Percentiles rank a stretch among this genome's conserved stretches.
These are phyloP conservation scores for Drosophila fuyamai DNA, from an alignment of 1,140 invertebrate genomes.

Conservation along the genomic window DNA sequence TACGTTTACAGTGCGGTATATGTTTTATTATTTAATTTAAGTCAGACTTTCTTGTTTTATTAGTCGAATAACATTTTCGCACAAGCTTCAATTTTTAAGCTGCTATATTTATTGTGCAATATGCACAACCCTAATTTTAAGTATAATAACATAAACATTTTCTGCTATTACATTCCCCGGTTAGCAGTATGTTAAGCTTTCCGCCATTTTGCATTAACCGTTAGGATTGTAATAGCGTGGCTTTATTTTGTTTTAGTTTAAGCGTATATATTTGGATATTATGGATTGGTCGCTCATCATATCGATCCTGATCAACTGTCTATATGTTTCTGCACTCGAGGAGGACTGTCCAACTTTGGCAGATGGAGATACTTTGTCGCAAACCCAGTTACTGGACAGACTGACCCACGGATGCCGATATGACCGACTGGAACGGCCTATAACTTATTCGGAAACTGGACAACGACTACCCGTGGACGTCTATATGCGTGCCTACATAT, in stretches of 20 bases:
- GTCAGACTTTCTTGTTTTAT: too few species aligned
- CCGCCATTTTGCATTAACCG: constrained; percentile 29
- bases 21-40: background rate
- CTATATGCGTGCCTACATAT: constrained; percentile 89
- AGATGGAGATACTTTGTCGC: constrained; percentile 87
- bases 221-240: constrained; percentile 15
- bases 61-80: too few species aligned
- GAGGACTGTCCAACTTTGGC: constrained; percentile 86
- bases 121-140: background rate
- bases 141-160: background rate
- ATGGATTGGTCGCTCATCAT: constrained; percentile 55
- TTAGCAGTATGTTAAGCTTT: background rate
- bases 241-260: background rate
- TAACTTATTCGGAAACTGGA: constrained; percentile 80
- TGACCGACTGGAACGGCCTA: constrained; percentile 89
- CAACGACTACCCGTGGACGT: constrained; percentile 86
- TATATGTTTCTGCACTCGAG: constrained; percentile 10
- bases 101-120: background rate
- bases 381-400: constrained; percentile 89
- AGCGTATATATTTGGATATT: background rate
- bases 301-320: constrained; percentile 49
- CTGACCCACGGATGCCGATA: constrained; percentile 91
- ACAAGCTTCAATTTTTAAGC: too few species aligned
- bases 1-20: background rate
- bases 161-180: background rate